These are phyloP conservation scores for Holothuria glaberrima DNA, from an alignment of 35 echinoderm and acorn worm genomes.

Conservation along the genomic window DNA sequence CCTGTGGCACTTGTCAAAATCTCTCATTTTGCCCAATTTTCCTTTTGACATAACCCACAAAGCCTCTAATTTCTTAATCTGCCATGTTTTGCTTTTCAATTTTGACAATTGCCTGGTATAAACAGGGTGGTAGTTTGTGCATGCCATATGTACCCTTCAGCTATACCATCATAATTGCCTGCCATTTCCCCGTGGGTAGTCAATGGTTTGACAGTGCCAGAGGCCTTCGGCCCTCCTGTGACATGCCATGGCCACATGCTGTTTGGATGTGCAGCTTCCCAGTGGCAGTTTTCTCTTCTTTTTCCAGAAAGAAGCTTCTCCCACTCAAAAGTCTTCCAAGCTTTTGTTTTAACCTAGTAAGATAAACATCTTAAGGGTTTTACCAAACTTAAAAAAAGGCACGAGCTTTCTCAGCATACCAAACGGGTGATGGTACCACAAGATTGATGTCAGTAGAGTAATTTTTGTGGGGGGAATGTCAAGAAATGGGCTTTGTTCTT, in stretches of 20 bases:
- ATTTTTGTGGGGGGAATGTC: too few species aligned
- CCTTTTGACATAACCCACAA: constrained; percentile 43
- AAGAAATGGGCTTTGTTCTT: too few species aligned
- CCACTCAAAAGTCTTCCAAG: constrained; percentile 6
- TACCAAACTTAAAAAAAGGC: too few species aligned
- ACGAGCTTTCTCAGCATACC: too few species aligned
- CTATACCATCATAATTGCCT: constrained; percentile 26
- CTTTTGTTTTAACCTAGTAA: constrained; percentile 28
- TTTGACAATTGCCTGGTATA: constrained; percentile 27
- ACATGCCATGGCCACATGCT: constrained; percentile 9
- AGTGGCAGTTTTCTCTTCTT: not conserved
- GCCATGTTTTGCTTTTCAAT: constrained; percentile 40
- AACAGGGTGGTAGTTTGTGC: not conserved
- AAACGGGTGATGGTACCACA: too few species aligned
- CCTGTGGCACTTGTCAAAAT: not conserved
- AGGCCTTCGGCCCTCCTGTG: constrained; percentile 28
- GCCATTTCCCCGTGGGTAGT: constrained; percentile 40
- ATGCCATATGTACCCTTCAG: not conserved
- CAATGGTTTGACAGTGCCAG: constrained; percentile 25
- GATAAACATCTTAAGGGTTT: constrained; percentile 48
- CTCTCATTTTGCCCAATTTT: constrained; percentile 53
- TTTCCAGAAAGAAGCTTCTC: not conserved
- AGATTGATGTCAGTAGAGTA: too few species aligned
- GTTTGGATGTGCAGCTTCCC: constrained; percentile 41
- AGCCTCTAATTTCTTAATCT: constrained; percentile 35